phyloP scores from a whole-genome alignment of 2,888 invertebrate species.

The Apamea anceps region DNA sequence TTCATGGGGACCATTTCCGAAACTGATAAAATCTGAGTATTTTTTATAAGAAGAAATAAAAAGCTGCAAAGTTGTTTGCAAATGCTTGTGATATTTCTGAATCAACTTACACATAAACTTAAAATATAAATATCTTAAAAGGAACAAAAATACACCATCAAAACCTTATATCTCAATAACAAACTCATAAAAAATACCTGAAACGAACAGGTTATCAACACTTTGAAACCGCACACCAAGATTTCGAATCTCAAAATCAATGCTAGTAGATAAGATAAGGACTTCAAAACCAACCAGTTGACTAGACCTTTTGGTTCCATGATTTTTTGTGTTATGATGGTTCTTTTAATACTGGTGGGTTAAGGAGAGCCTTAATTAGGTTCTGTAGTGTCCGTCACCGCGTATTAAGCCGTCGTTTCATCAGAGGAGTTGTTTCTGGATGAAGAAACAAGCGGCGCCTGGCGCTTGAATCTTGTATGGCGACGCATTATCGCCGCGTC shows the following conservation, averaged over 20 bases:
- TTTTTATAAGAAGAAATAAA: not conserved
- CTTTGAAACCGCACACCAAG: slow-evolving; percentile 87
- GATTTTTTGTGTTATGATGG: slow-evolving; percentile 43
- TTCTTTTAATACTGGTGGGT: slow-evolving; percentile 72
- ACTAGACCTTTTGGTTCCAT: slow-evolving; percentile 63
- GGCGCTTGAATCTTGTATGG: slow-evolving; percentile 79
- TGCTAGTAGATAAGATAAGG: slow-evolving; percentile 87
- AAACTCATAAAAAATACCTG: slow-evolving; percentile 65
- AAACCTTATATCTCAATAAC: slow-evolving; percentile 65
- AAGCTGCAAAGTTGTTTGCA: slow-evolving; percentile 12
- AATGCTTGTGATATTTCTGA: slow-evolving; percentile 14
- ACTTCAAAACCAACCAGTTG: slow-evolving; percentile 73
- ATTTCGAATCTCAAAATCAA: slow-evolving; percentile 86
- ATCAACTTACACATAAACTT: slow-evolving; percentile 22
- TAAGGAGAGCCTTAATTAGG: slow-evolving; percentile 86
- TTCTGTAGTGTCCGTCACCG: slow-evolving; percentile 87
- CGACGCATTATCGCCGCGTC: slow-evolving; percentile 79
- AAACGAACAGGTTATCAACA: slow-evolving; percentile 72
- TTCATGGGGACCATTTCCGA: not conserved
- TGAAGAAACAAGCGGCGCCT: slow-evolving; percentile 85
- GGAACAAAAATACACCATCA: slow-evolving; percentile 46
- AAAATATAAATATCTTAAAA: slow-evolving; percentile 22
- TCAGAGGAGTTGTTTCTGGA: slow-evolving; percentile 87
- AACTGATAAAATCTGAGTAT: not conserved
- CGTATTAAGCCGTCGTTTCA: slow-evolving; percentile 88